These are phyloP conservation scores for Sinocyclocheilus grahami DNA, from an alignment of 2,113 vertebrate species.

Conservation along the genomic window DNA sequence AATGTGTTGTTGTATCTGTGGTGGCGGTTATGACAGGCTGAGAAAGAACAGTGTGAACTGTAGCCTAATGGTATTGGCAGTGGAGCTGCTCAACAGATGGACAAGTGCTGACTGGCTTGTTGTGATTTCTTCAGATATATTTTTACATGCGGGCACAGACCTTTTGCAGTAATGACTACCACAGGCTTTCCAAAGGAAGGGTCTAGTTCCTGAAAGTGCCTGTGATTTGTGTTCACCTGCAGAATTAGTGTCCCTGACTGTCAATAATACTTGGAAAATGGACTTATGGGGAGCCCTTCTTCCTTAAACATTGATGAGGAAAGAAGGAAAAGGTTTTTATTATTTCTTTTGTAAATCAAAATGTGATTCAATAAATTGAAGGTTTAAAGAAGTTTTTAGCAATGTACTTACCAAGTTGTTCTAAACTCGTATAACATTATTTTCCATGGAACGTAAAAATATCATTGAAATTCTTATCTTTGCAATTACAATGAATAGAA, in stretches of 20 bases:
- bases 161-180: constrained; percentile 37
- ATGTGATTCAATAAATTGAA: not conserved
- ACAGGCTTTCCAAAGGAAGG: constrained; percentile 37
- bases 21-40: constrained; percentile 56
- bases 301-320: not conserved
- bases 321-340: not conserved
- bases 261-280: not conserved
- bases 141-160: constrained; percentile 49
- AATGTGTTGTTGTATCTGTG: constrained; percentile 49
- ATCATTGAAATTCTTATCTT: not conserved
- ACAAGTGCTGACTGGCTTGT: constrained; percentile 53
- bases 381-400: not conserved
- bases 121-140: constrained; percentile 54
- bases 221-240: not conserved
- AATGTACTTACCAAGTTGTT: not conserved
- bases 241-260: not conserved
- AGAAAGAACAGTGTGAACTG: constrained; percentile 63
- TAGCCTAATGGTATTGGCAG: constrained; percentile 58
- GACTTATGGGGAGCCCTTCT: not conserved
- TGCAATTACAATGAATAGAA: not conserved
- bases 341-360: not conserved
- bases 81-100: constrained; percentile 57
- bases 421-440: not conserved
- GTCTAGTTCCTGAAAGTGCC: constrained; percentile 50
- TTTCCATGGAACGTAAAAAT: too few species aligned